phyloP scores from a whole-genome alignment of 2,113 vertebrate genomes.

The Albula goreensis region DNA sequence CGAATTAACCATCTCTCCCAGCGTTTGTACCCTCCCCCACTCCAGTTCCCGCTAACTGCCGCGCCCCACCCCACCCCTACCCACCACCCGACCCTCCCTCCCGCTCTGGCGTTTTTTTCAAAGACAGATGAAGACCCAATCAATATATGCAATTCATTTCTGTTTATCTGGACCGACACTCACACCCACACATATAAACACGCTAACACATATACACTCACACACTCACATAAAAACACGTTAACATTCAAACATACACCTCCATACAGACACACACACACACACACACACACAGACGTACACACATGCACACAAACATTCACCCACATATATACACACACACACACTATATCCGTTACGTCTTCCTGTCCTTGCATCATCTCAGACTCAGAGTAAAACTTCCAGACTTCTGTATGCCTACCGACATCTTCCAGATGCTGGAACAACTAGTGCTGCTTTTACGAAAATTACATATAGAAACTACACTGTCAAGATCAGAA shows the following conservation, averaged over 20 bases:
- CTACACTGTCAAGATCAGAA: too few species aligned
- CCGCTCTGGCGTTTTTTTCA: not conserved
- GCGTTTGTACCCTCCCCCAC: conserved; percentile 30
- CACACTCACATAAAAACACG: too few species aligned
- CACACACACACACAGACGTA: not conserved
- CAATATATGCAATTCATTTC: conserved; percentile 53
- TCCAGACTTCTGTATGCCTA: too few species aligned
- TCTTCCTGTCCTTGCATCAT: too few species aligned
- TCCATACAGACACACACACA: not conserved
- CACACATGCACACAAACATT: not conserved
- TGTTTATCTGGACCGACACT: conserved; percentile 27
- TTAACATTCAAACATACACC: not conserved
- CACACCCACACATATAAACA: not conserved
- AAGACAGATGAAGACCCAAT: conserved; percentile 42
- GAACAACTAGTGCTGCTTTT: too few species aligned
- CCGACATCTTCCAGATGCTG: too few species aligned
- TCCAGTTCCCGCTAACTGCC: not conserved
- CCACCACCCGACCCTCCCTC: conserved; percentile 36
- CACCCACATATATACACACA: not conserved
- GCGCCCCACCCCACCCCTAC: conserved; percentile 10
- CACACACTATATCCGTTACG: not conserved
- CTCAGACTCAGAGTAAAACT: too few species aligned
- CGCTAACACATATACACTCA: not conserved
- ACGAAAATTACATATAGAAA: too few species aligned
- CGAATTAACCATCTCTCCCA: conserved; percentile 60